These are phyloP conservation scores for Cettia cetti DNA, from an alignment of 2,113 vertebrate species.

Conservation along the genomic window DNA sequence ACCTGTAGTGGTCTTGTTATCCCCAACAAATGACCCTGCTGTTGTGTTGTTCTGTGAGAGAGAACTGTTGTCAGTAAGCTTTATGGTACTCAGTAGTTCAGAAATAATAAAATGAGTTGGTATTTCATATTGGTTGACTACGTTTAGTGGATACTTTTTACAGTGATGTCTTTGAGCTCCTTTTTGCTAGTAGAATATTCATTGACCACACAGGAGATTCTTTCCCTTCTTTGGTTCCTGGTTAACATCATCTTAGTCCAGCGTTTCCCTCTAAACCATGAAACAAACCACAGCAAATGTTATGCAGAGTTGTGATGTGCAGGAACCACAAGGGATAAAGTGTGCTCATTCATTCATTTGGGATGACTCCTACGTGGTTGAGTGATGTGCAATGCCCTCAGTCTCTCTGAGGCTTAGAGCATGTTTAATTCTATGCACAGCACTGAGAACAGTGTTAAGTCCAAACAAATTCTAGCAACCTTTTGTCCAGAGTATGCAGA, in stretches of 20 bases:
- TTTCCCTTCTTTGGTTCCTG: not conserved
- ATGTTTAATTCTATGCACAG: not conserved
- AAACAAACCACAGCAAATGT: not conserved
- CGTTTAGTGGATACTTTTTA: not conserved
- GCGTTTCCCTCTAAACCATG: not conserved
- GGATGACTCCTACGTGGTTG: rapidly evolving
- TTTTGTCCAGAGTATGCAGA: not conserved
- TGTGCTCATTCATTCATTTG: not conserved
- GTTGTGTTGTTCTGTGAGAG: not conserved
- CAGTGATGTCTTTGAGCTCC: not conserved
- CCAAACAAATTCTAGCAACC: not conserved
- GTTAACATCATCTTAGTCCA: not conserved
- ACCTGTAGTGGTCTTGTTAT: not conserved
- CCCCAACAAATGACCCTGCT: not conserved
- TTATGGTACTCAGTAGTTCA: not conserved
- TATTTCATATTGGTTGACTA: not conserved
- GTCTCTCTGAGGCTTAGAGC: not conserved
- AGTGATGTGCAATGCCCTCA: not conserved
- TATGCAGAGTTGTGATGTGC: not conserved
- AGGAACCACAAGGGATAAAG: not conserved
- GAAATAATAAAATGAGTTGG: not conserved
- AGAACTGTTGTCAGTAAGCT: not conserved
- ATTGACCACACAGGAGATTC: not conserved
- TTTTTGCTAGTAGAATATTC: not conserved
- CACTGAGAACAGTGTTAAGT: not conserved